These are phyloP conservation scores for Ifrita kowaldi DNA, from an alignment of 2,113 vertebrate genomes.

Conservation along the genomic window DNA sequence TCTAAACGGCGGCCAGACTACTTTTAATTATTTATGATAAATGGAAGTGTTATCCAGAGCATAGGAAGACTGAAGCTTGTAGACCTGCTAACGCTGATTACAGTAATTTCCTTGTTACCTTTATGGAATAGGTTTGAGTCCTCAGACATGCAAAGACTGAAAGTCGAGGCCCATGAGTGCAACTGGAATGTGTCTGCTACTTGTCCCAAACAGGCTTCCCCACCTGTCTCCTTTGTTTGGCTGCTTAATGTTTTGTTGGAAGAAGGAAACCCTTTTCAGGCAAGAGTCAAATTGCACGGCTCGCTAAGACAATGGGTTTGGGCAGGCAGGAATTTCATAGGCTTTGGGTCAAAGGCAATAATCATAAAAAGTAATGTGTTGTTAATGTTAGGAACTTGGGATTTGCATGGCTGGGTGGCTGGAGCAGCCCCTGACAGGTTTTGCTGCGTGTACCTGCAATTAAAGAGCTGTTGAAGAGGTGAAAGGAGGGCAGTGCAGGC, in stretches of 20 bases:
- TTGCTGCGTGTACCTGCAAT: neutral
- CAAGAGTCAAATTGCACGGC: neutral
- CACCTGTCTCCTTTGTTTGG: slow-evolving; percentile 1
- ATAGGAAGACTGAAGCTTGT: neutral
- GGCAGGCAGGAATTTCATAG: neutral
- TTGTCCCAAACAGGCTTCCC: neutral
- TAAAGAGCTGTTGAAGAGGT: neutral
- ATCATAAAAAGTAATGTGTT: neutral
- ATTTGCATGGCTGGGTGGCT: neutral
- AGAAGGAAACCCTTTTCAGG: slow-evolving; percentile 1
- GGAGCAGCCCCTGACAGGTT: neutral
- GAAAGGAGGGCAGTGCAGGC: neutral
- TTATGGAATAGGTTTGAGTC: neutral
- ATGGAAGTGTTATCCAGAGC: neutral
- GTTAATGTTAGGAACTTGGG: slow-evolving; percentile 17
- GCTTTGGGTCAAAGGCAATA: slow-evolving; percentile 36
- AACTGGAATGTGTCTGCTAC: neutral
- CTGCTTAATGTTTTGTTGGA: neutral
- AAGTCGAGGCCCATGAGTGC: neutral
- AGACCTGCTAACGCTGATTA: neutral
- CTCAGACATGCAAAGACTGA: neutral
- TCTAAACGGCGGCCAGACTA: neutral
- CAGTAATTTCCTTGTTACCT: neutral
- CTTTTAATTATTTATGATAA: neutral
- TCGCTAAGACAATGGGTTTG: neutral